A percentile compares a stretch with the other conserved stretches of the same genome.
These are phyloP conservation scores for Pelochelys cantorii DNA, from an alignment of 2,797 vertebrate species.

Conservation along the genomic window DNA sequence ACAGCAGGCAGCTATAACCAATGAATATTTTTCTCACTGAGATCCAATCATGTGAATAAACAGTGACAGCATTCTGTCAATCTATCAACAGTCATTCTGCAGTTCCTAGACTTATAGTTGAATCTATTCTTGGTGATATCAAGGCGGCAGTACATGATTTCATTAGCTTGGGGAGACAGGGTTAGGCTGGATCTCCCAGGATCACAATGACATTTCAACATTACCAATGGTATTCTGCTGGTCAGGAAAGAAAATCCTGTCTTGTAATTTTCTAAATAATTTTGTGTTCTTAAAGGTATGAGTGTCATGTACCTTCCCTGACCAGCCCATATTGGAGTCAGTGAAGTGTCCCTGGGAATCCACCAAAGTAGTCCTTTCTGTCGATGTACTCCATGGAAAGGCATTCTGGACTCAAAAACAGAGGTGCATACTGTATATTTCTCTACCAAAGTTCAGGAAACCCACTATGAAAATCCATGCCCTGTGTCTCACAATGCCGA, in stretches of 20 bases:
- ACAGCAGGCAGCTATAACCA: not conserved
- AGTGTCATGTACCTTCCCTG: not conserved
- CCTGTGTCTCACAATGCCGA: not conserved
- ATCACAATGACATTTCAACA: not conserved
- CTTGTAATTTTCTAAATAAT: not conserved
- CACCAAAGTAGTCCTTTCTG: not conserved
- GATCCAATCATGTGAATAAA: not conserved
- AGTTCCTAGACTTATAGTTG: not conserved
- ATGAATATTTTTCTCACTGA: not conserved
- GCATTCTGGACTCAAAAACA: not conserved
- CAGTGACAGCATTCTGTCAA: not conserved
- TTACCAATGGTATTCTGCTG: not conserved
- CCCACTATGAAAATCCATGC: not conserved
- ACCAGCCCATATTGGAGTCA: not conserved
- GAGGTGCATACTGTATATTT: not conserved
- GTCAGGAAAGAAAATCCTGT: not conserved
- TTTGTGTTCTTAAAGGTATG: not conserved
- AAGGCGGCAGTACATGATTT: not conserved
- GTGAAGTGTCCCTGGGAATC: not conserved
- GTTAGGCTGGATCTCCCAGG: not conserved
- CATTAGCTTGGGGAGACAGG: not conserved
- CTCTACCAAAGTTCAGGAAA: not conserved
- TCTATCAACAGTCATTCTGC: not conserved
- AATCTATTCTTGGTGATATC: not conserved
- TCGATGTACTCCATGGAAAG: not conserved